These are phyloP conservation scores for Hecatera dysodea DNA, from an alignment of 2,888 invertebrate genomes.

Conservation along the genomic window DNA sequence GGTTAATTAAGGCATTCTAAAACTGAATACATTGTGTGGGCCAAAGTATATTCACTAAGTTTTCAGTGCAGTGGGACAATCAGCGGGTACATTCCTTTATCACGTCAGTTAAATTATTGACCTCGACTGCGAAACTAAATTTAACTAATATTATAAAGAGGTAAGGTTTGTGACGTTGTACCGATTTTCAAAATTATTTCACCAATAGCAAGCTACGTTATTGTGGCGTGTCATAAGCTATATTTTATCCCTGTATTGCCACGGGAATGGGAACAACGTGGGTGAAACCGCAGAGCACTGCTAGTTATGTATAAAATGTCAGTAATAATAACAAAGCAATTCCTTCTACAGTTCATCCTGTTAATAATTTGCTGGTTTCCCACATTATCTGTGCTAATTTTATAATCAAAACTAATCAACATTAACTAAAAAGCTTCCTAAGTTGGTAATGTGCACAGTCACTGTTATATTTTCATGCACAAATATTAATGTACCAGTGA, in stretches of 20 bases:
- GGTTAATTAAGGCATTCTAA: not conserved
- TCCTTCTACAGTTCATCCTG: not conserved
- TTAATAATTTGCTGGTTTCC: not conserved
- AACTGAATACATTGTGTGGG: not conserved
- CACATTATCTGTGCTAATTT: not conserved
- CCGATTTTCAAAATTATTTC: too few relatives aligned
- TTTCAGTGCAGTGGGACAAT: not conserved
- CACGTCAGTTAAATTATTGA: conserved; percentile 4
- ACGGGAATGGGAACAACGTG: too few relatives aligned
- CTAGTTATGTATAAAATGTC: not conserved
- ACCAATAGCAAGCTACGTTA: too few relatives aligned
- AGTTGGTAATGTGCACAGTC: too few relatives aligned
- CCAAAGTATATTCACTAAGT: not conserved
- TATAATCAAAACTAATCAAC: not conserved
- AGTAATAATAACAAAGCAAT: not conserved
- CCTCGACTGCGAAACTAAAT: conserved; percentile 2
- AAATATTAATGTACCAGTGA: too few relatives aligned
- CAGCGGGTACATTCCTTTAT: conserved; percentile 21
- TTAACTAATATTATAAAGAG: too few relatives aligned
- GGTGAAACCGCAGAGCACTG: too few relatives aligned
- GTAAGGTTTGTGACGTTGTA: too few relatives aligned
- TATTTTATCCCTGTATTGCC: too few relatives aligned
- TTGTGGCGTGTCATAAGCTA: too few relatives aligned
- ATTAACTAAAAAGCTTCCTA: too few relatives aligned
- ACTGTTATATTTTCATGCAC: too few relatives aligned